Conservation (phyloP, 2,113 vertebrate genomes). For the Alligator sinensis region DNA sequence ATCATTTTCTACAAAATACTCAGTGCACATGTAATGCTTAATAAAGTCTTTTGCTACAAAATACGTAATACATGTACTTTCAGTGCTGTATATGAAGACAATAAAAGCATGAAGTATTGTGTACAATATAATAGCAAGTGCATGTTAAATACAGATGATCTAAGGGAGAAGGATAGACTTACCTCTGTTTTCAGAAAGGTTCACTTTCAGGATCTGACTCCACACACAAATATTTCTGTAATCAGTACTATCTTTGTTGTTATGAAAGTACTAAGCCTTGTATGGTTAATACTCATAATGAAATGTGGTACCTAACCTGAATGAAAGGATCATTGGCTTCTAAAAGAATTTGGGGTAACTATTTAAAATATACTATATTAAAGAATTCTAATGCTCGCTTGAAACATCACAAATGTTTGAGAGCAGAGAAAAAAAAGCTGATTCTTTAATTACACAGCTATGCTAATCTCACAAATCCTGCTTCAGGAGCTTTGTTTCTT, state of each 20-base stretch:
- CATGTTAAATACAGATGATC: slow-evolving; percentile 21
- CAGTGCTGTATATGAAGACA: not conserved
- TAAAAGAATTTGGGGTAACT: not conserved
- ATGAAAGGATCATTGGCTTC: not conserved
- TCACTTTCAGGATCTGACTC: not conserved
- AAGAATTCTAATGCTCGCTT: not conserved
- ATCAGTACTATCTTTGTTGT: not conserved
- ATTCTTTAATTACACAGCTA: not conserved
- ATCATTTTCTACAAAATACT: not conserved
- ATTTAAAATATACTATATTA: not conserved
- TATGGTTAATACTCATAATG: not conserved
- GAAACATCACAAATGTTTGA: not conserved
- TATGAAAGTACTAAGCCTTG: not conserved
- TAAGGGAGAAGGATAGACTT: slow-evolving; percentile 36
- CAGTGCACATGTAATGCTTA: not conserved
- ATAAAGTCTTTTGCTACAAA: not conserved
- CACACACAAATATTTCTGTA: not conserved
- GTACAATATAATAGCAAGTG: slow-evolving; percentile 6
- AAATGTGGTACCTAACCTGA: not conserved
- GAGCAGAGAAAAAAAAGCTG: not conserved
- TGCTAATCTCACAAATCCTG: not conserved
- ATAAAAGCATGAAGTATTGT: not conserved
- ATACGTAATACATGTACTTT: not conserved
- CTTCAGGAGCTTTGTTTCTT: not conserved
- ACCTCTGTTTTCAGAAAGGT: not conserved